A percentile compares a stretch with the other conserved stretches of the same genome.
These are phyloP conservation scores for Hydroisotoma schaefferi DNA, from an alignment of 2,888 invertebrate genomes.

Conservation along the genomic window DNA sequence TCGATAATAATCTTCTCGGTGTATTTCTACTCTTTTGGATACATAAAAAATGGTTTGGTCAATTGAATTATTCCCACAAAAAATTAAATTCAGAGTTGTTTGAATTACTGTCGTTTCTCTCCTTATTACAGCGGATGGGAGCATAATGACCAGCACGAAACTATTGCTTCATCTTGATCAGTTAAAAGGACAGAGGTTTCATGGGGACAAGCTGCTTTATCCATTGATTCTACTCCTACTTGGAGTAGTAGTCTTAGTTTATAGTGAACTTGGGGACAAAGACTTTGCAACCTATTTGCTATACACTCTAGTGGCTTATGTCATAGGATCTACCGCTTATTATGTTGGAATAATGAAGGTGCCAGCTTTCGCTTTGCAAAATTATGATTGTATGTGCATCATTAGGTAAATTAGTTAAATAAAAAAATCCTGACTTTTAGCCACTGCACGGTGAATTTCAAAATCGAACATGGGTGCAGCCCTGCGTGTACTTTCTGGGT, in stretches of 20 bases:
- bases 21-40: constrained; percentile 44
- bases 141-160: constrained; percentile 24
- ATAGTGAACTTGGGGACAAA: constrained; percentile 28
- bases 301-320: constrained; percentile 74
- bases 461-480: constrained; percentile 45
- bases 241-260: constrained; percentile 39
- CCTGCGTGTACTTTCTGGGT: constrained; percentile 38
- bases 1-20: constrained; percentile 24
- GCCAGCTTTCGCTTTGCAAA: constrained; percentile 45
- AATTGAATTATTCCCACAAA: constrained; percentile 8
- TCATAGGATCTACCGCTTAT: constrained; percentile 72
- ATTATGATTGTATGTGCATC: neutral
- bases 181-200: constrained; percentile 22
- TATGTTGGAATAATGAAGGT: constrained; percentile 78
- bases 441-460: constrained; percentile 46
- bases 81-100: no score
- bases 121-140: constrained; percentile 20
- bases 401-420: neutral
- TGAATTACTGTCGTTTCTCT: no score
- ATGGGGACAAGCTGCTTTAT: constrained; percentile 37
- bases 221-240: constrained; percentile 36
- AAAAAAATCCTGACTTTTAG: constrained; percentile 12
- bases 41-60: constrained; percentile 31
- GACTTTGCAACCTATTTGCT: constrained; percentile 79
- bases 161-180: constrained; percentile 33